Evolutionary conservation across 2,113 vertebrate genomes (phyloP).

Genomic region (Eubucco bourcierii): DNA sequence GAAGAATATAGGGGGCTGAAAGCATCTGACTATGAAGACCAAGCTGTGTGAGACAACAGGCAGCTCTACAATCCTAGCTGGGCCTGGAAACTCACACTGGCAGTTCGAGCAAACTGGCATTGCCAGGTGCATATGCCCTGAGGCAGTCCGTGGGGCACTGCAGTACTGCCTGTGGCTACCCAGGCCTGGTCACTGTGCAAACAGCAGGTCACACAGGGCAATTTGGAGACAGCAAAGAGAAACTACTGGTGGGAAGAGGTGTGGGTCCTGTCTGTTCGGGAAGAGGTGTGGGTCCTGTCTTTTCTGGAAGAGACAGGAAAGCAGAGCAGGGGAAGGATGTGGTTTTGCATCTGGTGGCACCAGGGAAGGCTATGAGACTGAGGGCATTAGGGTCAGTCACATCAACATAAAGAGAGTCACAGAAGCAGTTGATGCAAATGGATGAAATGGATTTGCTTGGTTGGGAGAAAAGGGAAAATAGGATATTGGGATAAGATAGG

Average conservation of each 20-base stretch:
- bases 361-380: neutral
- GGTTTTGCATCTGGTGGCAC: neutral
- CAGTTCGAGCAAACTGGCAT: neutral
- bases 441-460: neutral
- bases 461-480: neutral
- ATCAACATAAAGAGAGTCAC: neutral
- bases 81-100: neutral
- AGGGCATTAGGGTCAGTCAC: neutral
- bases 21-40: accelerated
- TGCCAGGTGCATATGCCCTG: neutral
- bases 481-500: neutral
- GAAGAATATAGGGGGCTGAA: neutral
- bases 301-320: neutral
- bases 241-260: neutral
- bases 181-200: accelerated
- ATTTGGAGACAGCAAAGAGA: neutral
- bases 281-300: too few species aligned
- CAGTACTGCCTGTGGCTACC: neutral
- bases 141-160: accelerated
- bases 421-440: accelerated
- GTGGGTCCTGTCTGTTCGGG: neutral
- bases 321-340: neutral
- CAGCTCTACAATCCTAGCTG: neutral
- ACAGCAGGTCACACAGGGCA: neutral
- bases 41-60: neutral